Conservation (phyloP, 2,888 invertebrate species). For the Andrena praecox region DNA sequence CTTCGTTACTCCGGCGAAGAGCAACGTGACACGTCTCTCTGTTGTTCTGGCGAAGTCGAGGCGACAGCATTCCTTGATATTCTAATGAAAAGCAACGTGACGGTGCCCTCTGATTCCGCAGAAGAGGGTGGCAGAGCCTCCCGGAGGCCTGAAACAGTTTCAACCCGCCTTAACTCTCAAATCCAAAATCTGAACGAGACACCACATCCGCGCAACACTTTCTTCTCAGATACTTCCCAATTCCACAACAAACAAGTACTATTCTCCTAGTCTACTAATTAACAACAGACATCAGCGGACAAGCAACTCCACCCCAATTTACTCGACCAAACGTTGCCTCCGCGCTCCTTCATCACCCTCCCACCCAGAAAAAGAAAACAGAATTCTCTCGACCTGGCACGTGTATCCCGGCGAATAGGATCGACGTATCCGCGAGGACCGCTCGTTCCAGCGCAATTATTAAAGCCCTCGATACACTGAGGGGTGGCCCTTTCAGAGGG, state of each 20-base stretch:
- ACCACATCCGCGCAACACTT: no score
- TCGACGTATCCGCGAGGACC: conserved; percentile 19
- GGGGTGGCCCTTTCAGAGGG: conserved; percentile 25
- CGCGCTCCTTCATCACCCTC: conserved; percentile 9
- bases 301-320: background rate
- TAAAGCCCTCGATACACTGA: conserved; percentile 47
- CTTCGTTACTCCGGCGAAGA: conserved; percentile 37
- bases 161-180: no score
- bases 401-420: conserved; percentile 16
- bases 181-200: no score
- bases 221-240: no score
- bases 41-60: conserved; percentile 44
- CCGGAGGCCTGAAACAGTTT: background rate
- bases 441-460: conserved; percentile 51
- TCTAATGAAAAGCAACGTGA: conserved; percentile 57
- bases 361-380: conserved; percentile 5
- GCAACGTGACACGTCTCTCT: conserved; percentile 48
- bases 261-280: no score
- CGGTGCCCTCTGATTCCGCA: conserved; percentile 1
- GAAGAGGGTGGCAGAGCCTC: background rate
- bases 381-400: conserved; percentile 31
- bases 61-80: conserved; percentile 55
- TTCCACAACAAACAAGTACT: no score
- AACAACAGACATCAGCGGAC: background rate
- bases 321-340: conserved; percentile 12